Base-by-base conservation (phyloP, 2,113 vertebrate genomes). In the Boleophthalmus pectinirostris region DNA sequence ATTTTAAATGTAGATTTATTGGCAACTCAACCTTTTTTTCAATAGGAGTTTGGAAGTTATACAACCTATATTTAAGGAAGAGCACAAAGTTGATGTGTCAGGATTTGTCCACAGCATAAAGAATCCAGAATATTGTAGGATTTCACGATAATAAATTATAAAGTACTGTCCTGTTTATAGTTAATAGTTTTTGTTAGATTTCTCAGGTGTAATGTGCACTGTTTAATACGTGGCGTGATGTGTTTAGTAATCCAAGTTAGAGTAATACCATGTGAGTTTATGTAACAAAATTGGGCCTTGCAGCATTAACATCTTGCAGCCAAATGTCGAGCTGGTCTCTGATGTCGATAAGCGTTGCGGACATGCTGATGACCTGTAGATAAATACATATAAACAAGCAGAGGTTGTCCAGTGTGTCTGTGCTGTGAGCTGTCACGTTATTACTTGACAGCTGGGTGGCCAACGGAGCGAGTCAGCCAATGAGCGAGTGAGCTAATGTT, bases 381-480 rank as follows among this genome's bases (percentile, higher is more conserved):
- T 65, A 43, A 67, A 60, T 64, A 64, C 66, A 57, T 16, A 73
- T 57, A 29, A 72, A 77, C 38, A n/a, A 69, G 71, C 75, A 77
- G 18, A 70, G 67, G 66, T 70, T 67, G 49, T 0, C 54, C 67
- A 24, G 71, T 61, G 49, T 54, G 77, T 53, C 65, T 2, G 72
- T 70, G 63, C 74, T 77, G 74, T 68, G 81, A 83, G 73, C 71
- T 85, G 89, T 87, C 84, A 85, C 49, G 76, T 84, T 87, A 80
- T 82, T 82, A 75, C 58, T 78, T 91, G 84, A 88, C 88, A 89
- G 82, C 76, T 78, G 81, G 78, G 70, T 79, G 70, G 57, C 79
- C 57, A 74, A 54, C 74, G 74, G 70, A 81, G 69, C 72, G 58
- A 71, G 53, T 25, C 81, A 90, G 70, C 86, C 84, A 91, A 87